Evolutionary conservation across 2,113 vertebrate species (phyloP), one percentile per base, ranked within the genome.

Genomic region (Lucifuga dentata): DNA sequence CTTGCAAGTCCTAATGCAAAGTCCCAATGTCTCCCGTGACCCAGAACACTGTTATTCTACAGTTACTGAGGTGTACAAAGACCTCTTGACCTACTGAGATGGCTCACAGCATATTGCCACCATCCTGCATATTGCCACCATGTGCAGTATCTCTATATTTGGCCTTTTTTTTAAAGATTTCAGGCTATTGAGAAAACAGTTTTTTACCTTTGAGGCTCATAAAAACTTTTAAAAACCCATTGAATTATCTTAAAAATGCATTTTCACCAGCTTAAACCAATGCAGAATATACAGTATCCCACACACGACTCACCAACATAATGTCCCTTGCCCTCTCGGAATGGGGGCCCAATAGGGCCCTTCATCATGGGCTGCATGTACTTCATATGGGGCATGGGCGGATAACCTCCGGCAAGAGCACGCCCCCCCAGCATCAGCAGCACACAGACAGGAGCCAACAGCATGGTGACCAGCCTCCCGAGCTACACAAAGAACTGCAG

Each of bases 341-440:
- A 99, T 0, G 97, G 98, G 5, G 98, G 98, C 55, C 98, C 98
- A 38, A 95, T 91, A 0, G 98, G 98, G 32, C 98, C 98, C 85
- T 99, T 99, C 90, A 98, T 94, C 96, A 99, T 97, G 74, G 97
- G 98, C 86, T 98, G 96, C 90, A 95, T 92, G 86, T 99, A 98
- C 87, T 99, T 96, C 89, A 97, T 94, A 29, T 97, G 95, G 21
- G 90, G 81, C 21, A 94, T 81, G 26, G 92, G 93, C 19, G 95
- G 88, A 3, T 98, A 99, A 24, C 96, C 95, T 40, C 95, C 97
- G 13, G 94, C 95, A 2, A 91, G 0, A 61, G 77, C 32, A 23
- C 38, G 76, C 20, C 86, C 12, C 46, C 85, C 85, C 80, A 91
- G 68, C 81, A 90, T 65, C 86, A 96, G 84, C 81, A 95, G 89